Evolutionary conservation across 2,113 vertebrate species (phyloP), one percentile per base, ranked within the genome.

Genomic region (Tetrao urogallus): DNA sequence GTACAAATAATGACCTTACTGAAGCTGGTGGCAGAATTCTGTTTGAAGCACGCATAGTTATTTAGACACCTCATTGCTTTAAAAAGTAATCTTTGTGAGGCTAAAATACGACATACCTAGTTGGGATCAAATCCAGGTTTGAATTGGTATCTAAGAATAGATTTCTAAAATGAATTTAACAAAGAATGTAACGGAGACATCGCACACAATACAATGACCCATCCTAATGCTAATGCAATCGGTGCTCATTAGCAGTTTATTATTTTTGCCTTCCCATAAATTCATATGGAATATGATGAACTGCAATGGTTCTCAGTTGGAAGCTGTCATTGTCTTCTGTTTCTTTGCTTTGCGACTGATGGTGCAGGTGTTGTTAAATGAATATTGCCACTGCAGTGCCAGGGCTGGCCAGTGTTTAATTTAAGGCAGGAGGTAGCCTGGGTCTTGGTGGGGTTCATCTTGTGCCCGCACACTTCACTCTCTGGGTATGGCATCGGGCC

Each of bases 261-360:
- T 86, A 47, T 80, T 92, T 94, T 87, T 95, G 54, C 60, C 56
- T 88, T 82, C 56, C 43, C 43, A 28, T 88, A 58, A 75, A 77
- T 82, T 91, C 54, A 73, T 12, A 50, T 56, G n/a, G 17, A 42
- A 11, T 76, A 32, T 85, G 82, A 86, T 95, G 69, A 30, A 79
- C 13, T 14, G n/a, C 38, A 71, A 2, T 0, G 7, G 32, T 88
- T 91, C 54, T 75, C 56, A 79, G 32, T 27, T 82, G 79, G 42
- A 82, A 80, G 50, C n/a, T 83, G 30, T 56, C 38, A 63, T 30
- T 82, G 28, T 81, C 38, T 88, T 38, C 72, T 81, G 43, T 79
- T 86, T 84, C 40, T 11, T 60, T 70, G 28, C 15, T 52, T 77
- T 78, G 34, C n/a, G 36, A 70, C 13, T 60, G 75, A 40, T 64